Evolutionary conservation across 2,113 vertebrate species (phyloP), one percentile per base, ranked within the genome.

Genomic region (Gymnarchus niloticus): DNA sequence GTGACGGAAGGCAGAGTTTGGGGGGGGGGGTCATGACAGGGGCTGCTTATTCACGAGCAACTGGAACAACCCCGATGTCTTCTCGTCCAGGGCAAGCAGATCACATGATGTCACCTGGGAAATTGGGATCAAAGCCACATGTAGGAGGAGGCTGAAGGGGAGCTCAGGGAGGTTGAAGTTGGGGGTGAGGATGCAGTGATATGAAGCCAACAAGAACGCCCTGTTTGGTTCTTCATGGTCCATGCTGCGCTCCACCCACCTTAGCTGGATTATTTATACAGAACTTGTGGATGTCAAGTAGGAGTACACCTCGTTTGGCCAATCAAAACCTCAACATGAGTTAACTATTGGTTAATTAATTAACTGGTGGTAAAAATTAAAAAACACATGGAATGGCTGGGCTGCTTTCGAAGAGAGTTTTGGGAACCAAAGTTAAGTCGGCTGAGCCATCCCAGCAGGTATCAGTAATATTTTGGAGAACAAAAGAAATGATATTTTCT

Each of bases 21-120:
- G 33, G 28, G 65, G 65, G 12, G 33, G 65, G 65, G 12, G 33
- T 41, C 6, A 59, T 41, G 87, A 83, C n/a, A n/a, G 80, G 77
- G 3, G 78, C 84, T 85, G 61, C 84, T n/a, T 88, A 87, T 83
- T 87, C 88, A 89, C 86, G 90, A 85, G 86, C 77, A 21, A 76
- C n/a, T 51, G 65, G 65, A 89, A 90, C 85, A 90, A 56, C n/a
- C 88, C 88, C 87, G 84, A 82, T 69, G 85, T 90, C 87, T 76
- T 76, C 33, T 56, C 85, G 46, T 81, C 65, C 17, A 14, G 85
- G 88, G 87, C 87, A 87, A 90, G 88, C 81, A 84, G 84, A 91
- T 87, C 81, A 89, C 84, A 88, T 90, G 90, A 89, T 88, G 87
- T 89, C 88, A 89, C 44, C 83, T 81, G 4, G 61, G 49, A 84